phyloP scores from a whole-genome alignment of 2,113 vertebrate species.

The Semicossyphus pulcher region DNA sequence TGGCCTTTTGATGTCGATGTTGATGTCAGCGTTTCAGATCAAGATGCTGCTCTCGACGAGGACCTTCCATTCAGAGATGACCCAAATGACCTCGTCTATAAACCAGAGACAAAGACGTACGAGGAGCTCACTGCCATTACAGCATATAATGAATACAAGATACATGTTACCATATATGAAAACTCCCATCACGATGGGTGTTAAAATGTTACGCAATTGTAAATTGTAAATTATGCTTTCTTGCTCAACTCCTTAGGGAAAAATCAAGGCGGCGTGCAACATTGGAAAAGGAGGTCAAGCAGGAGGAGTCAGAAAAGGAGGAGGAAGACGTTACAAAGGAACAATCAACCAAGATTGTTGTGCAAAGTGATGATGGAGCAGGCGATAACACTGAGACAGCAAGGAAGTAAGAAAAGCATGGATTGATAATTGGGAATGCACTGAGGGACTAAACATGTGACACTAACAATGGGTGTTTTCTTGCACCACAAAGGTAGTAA shows the following conservation, averaged over 20 bases:
- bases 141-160: neutral
- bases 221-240: neutral
- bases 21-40: conserved; percentile 71
- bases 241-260: conserved; percentile 71
- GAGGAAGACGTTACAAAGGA: conserved; percentile 69
- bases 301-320: conserved; percentile 83
- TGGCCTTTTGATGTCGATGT: conserved; percentile 19
- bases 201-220: neutral
- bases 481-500: neutral
- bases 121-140: neutral
- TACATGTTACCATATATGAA: neutral
- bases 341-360: neutral
- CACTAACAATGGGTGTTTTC: neutral
- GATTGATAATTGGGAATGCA: neutral
- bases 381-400: neutral
- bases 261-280: conserved; percentile 83
- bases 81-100: conserved; percentile 87
- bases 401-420: conserved; percentile 41
- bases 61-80: conserved; percentile 89
- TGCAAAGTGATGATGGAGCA: neutral
- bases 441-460: neutral
- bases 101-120: conserved; percentile 87
- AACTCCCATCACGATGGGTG: neutral
- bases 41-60: conserved; percentile 81
- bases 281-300: conserved; percentile 77